Evolutionary conservation across 2,888 invertebrate genomes (phyloP).

Genomic region (Helicoverpa assulta): DNA sequence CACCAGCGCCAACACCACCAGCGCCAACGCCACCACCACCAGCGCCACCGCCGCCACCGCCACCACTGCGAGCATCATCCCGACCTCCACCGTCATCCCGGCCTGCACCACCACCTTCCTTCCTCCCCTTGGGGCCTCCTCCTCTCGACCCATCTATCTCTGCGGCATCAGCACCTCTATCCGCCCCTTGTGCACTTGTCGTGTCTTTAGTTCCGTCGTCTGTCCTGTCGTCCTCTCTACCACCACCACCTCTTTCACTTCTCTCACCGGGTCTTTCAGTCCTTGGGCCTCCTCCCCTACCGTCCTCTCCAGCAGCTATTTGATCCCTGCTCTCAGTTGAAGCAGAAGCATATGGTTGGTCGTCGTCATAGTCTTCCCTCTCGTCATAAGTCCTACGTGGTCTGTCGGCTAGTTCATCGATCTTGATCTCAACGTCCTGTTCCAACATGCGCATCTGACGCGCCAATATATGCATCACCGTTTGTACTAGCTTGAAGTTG

Average conservation of each 20-base stretch:
- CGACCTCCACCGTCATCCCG: background rate
- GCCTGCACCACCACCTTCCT: background rate
- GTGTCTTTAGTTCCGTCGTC: background rate
- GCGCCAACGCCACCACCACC: background rate
- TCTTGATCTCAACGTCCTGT: constrained; percentile 76
- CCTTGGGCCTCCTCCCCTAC: too few species aligned
- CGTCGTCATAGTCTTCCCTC: constrained; percentile 22
- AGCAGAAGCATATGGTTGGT: background rate
- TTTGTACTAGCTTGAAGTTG: constrained; percentile 72
- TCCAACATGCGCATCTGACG: constrained; percentile 80
- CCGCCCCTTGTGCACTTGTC: background rate
- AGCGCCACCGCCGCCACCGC: background rate
- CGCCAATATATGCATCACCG: constrained; percentile 79
- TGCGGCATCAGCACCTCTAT: background rate
- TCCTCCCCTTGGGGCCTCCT: background rate
- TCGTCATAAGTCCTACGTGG: background rate
- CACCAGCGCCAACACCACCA: background rate
- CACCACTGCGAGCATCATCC: background rate
- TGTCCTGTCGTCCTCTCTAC: background rate
- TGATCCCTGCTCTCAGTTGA: background rate
- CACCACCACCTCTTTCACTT: background rate
- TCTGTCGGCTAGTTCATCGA: constrained; percentile 38
- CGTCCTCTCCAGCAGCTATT: background rate
- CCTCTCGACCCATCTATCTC: background rate
- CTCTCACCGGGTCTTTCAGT: background rate